Evolutionary conservation across 1,140 invertebrate species (phyloP), one percentile per base, ranked within the genome.

Genomic region (Drosophila lowei): DNA sequence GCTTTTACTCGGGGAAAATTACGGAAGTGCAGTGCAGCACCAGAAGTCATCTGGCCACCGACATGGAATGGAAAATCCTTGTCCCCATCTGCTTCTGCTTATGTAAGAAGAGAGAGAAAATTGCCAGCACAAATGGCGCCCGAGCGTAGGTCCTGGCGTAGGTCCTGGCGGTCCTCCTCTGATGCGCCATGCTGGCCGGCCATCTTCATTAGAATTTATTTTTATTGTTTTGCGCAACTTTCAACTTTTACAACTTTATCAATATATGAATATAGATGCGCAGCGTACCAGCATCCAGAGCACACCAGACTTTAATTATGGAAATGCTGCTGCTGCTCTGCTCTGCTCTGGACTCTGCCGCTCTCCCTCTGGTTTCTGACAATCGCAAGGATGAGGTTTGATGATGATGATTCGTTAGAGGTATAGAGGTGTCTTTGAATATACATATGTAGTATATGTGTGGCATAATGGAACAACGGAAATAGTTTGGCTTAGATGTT

Each of bases 181-280:
- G 57, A 60, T 74, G 74, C 83, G 79, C 83, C 81, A 86, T 86
- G 68, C 77, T 86, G 81, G 64, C 70, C 77, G 65, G 83, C 74
- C 77, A 86, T 86, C 81, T 86, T 85, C 81, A 85, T 85, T 85
- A 81, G 81, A 85, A 85, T 85, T 85, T 86, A 86, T 86, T 86
- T 86, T 86, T 86, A 86, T 86, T 86, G 81, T 86, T 86, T 81
- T 88, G 81, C 77, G 77, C 83, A 86, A 86, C 83, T 86, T 86
- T 86, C 77, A 75, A 86, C 81, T 86, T 88, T 78, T 88, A 81
- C 81, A 86, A 88, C 81, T 86, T 86, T 86, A 86, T 86, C 81
- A 86, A 86, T 86, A 86, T 86, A 86, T 86, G 81, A 88, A 86
- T 86, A 88, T 81, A 86, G 81, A 86, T 86, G 78, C 77, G 65